phyloP scores from a whole-genome alignment of 2,113 vertebrate genomes.

The Brachypteracias leptosomus region DNA sequence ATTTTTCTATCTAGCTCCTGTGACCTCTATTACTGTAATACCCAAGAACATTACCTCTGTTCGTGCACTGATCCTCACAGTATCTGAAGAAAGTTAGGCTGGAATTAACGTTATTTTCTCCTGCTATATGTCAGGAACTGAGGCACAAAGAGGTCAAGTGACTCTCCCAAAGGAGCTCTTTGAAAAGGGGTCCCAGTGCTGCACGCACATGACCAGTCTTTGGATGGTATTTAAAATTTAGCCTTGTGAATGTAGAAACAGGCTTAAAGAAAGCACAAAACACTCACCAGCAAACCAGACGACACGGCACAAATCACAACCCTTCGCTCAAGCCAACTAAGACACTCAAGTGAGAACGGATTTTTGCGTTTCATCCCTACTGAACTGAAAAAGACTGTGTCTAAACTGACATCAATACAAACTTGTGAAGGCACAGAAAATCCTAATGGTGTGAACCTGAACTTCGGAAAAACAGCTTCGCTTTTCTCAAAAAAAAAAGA shows the following conservation, averaged over 20 bases:
- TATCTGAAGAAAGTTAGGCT: neutral
- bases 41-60: neutral
- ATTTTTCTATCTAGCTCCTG: neutral
- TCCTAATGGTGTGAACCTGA: neutral
- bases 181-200: neutral
- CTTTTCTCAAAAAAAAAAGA: neutral
- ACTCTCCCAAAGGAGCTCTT: neutral
- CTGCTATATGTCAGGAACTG: neutral
- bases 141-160: neutral
- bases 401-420: neutral
- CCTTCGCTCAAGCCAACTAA: neutral
- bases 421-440: neutral
- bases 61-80: neutral
- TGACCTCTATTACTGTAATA: constrained; percentile 2
- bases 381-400: neutral
- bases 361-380: neutral
- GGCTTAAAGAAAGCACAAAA: neutral
- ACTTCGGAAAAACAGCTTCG: neutral
- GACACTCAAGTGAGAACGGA: neutral
- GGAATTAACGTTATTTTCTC: neutral
- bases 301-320: neutral
- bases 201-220: neutral
- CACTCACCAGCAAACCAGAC: neutral
- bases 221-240: neutral
- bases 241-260: neutral